These are phyloP conservation scores for Musca vetustissima DNA, from an alignment of 1,140 invertebrate genomes.

Conservation along the genomic window DNA sequence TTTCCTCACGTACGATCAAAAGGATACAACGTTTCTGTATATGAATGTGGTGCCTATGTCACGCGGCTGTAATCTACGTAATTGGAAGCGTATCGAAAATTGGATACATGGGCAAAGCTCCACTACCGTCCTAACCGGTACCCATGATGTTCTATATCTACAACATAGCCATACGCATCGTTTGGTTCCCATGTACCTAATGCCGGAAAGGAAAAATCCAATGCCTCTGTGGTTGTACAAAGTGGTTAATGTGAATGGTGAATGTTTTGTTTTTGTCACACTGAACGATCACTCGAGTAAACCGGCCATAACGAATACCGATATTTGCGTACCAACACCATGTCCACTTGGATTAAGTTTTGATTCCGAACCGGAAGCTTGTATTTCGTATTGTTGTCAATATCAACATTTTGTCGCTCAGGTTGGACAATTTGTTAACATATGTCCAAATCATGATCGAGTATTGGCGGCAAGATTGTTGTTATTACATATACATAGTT, in stretches of 20 bases:
- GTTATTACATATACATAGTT: no score
- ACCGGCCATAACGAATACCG: neutral
- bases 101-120: neutral
- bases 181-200: neutral
- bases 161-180: neutral
- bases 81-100: conserved; percentile 10
- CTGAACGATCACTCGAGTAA: neutral
- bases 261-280: neutral
- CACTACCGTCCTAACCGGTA: neutral
- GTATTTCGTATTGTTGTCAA: neutral
- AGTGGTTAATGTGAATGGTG: neutral
- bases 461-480: no score
- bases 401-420: neutral
- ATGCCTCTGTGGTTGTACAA: neutral
- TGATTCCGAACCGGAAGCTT: neutral
- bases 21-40: neutral
- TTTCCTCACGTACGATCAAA: conserved; percentile 6
- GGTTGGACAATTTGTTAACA: neutral
- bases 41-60: conserved; percentile 1
- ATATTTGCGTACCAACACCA: neutral
- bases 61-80: neutral
- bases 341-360: neutral
- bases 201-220: neutral
- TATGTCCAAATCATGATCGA: neutral
- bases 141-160: neutral